These are phyloP conservation scores for Manis crassicaudata DNA, from an alignment of 2,797 vertebrate species.

Conservation along the genomic window DNA sequence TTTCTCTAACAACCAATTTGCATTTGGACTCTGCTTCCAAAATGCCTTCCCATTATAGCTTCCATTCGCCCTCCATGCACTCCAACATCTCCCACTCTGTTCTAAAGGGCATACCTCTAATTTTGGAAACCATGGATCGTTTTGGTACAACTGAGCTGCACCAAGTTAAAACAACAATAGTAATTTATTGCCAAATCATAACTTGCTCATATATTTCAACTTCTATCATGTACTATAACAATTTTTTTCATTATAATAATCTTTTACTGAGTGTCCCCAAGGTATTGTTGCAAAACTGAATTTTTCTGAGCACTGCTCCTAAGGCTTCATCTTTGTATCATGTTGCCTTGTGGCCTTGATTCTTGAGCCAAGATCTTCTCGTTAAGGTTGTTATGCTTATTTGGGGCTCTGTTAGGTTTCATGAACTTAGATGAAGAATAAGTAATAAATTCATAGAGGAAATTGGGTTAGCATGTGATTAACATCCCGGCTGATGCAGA, in stretches of 20 bases:
- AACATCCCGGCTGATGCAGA: constrained; percentile 87
- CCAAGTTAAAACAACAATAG: constrained; percentile 42
- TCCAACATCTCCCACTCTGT: constrained; percentile 48
- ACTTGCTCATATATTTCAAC: constrained; percentile 22
- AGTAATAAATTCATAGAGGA: constrained; percentile 86
- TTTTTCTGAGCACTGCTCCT: neutral
- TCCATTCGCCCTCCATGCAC: neutral
- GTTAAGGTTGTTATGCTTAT: constrained; percentile 72
- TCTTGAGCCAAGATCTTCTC: constrained; percentile 55
- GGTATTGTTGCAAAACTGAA: neutral
- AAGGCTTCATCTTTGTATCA: constrained; percentile 57
- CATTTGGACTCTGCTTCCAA: constrained; percentile 31
- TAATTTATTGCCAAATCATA: constrained; percentile 60
- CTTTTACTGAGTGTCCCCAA: neutral
- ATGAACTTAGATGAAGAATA: constrained; percentile 87
- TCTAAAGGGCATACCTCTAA: constrained; percentile 56
- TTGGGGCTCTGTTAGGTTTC: constrained; percentile 80
- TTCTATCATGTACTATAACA: constrained; percentile 28
- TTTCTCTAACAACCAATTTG: constrained; percentile 77
- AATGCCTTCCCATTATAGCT: constrained; percentile 62
- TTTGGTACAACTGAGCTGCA: neutral
- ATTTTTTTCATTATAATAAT: neutral
- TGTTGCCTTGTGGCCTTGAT: neutral
- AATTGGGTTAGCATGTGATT: constrained; percentile 89
- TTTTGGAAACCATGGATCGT: constrained; percentile 56